Conservation (phyloP, 1,140 invertebrate genomes). For the Tetramorium parvispinum region DNA sequence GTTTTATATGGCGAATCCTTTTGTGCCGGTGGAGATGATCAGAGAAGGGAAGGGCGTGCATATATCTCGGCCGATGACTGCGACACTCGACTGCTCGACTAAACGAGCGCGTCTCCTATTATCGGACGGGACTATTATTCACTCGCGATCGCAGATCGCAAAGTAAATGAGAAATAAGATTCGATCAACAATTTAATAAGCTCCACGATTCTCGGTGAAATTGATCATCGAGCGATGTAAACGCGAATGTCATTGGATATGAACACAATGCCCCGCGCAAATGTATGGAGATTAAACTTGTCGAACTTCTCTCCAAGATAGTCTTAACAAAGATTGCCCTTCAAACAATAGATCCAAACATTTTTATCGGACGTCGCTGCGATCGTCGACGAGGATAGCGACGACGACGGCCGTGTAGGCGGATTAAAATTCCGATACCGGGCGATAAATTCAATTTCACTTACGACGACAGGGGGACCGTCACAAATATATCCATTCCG, state of each 20-base stretch:
- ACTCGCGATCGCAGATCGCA: background rate
- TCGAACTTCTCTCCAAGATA: background rate
- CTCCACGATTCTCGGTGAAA: background rate
- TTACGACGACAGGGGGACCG: background rate
- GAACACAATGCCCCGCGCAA: background rate
- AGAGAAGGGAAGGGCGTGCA: background rate
- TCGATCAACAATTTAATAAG: background rate
- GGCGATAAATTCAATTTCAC: slow-evolving; percentile 28
- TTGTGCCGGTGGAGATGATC: background rate
- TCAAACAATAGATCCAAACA: background rate
- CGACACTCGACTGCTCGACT: background rate
- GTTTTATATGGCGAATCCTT: background rate
- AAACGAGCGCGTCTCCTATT: slow-evolving; percentile 1
- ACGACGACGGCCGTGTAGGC: background rate
- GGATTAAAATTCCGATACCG: slow-evolving; percentile 25
- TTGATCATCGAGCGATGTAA: background rate
- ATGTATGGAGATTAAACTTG: background rate
- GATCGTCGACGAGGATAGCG: background rate
- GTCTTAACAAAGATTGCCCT: background rate
- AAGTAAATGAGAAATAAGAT: background rate
- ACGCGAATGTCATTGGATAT: background rate
- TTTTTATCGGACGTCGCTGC: too few relatives aligned
- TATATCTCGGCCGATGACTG: background rate
- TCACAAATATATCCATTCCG: slow-evolving; percentile 16
- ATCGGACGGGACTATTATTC: background rate